These are phyloP conservation scores for Sturnira hondurensis DNA, from an alignment of 2,113 vertebrate species.

Conservation along the genomic window DNA sequence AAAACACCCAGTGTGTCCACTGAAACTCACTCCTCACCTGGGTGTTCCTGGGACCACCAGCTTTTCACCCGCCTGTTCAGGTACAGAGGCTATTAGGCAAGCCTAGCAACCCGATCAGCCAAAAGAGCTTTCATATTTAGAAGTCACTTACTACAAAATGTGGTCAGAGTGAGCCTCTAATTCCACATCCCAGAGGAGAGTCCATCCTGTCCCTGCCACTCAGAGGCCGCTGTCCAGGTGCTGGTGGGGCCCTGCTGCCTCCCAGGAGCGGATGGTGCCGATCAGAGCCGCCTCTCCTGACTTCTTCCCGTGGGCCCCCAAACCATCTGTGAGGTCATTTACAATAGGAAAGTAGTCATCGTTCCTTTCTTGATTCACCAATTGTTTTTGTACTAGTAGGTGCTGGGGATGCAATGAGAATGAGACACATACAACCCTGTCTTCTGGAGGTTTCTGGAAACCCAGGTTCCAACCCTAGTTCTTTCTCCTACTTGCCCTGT, in stretches of 20 bases:
- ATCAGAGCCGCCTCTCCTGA: not conserved
- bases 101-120: not conserved
- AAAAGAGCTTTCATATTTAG: not conserved
- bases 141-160: not conserved
- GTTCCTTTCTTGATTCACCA: not conserved
- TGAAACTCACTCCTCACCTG: not conserved
- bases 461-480: not conserved
- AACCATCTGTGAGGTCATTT: not conserved
- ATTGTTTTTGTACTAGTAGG: not conserved
- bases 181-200: not conserved
- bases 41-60: not conserved
- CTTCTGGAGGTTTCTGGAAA: not conserved
- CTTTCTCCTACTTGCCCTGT: not conserved
- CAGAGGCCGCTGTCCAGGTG: not conserved
- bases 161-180: not conserved
- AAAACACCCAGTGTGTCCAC: not conserved
- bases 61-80: not conserved
- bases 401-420: not conserved
- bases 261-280: not conserved
- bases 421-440: not conserved
- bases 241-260: not conserved
- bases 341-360: not conserved
- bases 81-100: not conserved
- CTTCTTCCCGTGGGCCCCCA: not conserved
- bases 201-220: not conserved